A percentile compares a stretch with the other conserved stretches of the same genome.
These are phyloP conservation scores for Lasiommata megera DNA, from an alignment of 2,888 invertebrate species.

Conservation along the genomic window DNA sequence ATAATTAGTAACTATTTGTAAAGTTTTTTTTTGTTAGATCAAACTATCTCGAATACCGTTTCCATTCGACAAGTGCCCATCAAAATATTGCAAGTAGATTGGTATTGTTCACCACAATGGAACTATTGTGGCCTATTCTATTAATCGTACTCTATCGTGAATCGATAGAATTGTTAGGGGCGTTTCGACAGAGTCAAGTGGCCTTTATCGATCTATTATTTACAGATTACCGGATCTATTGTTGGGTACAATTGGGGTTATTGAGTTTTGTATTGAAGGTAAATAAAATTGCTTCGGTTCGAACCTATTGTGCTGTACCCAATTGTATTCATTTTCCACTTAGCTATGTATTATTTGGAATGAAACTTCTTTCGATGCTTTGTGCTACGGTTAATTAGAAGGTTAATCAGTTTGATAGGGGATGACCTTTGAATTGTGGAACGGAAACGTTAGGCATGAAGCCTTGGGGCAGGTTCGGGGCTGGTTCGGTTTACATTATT, in stretches of 20 bases:
- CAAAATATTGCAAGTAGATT: constrained; percentile 27
- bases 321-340: neutral
- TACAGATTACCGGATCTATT: constrained; percentile 38
- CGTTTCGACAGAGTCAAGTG: constrained; percentile 65
- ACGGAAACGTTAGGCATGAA: too few relatives aligned
- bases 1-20: too few relatives aligned
- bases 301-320: neutral
- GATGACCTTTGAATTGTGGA: too few relatives aligned
- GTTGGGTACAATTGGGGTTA: constrained; percentile 44
- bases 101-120: constrained; percentile 23
- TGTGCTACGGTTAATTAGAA: too few relatives aligned
- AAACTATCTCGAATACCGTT: neutral
- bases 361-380: too few relatives aligned
- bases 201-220: constrained; percentile 37
- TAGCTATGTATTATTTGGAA: neutral
- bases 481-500: too few relatives aligned
- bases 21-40: too few relatives aligned
- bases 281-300: constrained; percentile 13
- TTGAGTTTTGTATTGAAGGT: constrained; percentile 29
- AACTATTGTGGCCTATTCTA: constrained; percentile 18
- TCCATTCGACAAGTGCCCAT: constrained; percentile 27
- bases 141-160: constrained; percentile 32
- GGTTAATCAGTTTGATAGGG: too few relatives aligned
- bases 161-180: constrained; percentile 50
- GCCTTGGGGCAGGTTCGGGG: too few relatives aligned